Evolutionary conservation across 2,797 vertebrate species (phyloP), one percentile per base, ranked within the genome.

Genomic region (Oreonectes daqikongensis): DNA sequence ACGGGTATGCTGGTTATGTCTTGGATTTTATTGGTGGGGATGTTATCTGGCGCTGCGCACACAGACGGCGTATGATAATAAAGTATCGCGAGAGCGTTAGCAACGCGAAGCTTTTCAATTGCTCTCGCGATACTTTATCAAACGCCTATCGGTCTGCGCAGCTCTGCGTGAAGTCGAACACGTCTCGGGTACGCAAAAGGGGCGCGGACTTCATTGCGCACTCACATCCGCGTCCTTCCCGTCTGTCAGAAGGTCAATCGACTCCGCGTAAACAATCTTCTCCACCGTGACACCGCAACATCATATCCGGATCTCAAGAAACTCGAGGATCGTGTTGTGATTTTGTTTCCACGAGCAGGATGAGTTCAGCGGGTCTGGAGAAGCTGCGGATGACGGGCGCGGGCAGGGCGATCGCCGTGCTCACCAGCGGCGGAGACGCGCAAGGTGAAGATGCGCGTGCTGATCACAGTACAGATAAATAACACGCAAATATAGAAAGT

Each of bases 351-450:
- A 63, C 42, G 10, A 40, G 38, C 67, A 88, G 84, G 7, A 94
- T 94, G 92, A 90, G 89, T 67, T 84, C 88, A 0, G 79, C 90
- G 82, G 91, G 93, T 77, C 68, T 97, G 86, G 96, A 97, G 90
- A 95, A 93, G 88, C 88, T 97, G 87, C 95, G 94, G 84, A 95
- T 93, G 93, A 91, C 90, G n/a, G 94, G 95, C 4, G 91, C 95
- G 48, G 96, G 96, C 30, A 93, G 94, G 78, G 94, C 95, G 77
- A 91, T 98, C 11, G 96, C 95, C 0, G 95, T 97, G 50, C 88
- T 98, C 81, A 98, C 96, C 72, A 97, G 96, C 88, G 96, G 96
- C 24, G 96, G 96, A 81, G 96, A 98, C 86, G 96, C 96, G 75
- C 96, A 98, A 96, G 96, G 96, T 97, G 89, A 72, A 86, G 17